Conservation (phyloP, 2,888 invertebrate genomes). For the Synergus umbraculus region DNA sequence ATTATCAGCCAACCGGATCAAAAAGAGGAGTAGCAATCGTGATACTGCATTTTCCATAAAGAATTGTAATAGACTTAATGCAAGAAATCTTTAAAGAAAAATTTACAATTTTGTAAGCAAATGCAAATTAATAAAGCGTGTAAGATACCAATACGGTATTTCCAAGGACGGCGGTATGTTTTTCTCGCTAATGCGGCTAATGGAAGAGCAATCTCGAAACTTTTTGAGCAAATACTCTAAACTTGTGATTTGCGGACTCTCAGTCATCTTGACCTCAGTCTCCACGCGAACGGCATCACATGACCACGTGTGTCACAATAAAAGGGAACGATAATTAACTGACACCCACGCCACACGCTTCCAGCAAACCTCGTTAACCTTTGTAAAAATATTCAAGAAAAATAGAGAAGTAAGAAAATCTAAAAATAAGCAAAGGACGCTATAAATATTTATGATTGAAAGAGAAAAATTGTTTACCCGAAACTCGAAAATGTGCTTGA, state of each 20-base stretch:
- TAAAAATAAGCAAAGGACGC: not conserved
- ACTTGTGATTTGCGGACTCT: slow-evolving; percentile 17
- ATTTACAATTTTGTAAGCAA: not conserved
- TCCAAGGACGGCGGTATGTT: not conserved
- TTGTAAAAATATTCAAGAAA: not conserved
- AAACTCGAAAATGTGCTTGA: too few relatives aligned
- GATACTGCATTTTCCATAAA: slow-evolving; percentile 18
- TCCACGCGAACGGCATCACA: slow-evolving; percentile 33
- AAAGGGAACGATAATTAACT: slow-evolving; percentile 11
- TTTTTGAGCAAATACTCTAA: slow-evolving; percentile 20
- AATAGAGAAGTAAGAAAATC: not conserved
- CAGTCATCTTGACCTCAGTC: slow-evolving; percentile 4
- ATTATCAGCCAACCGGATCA: slow-evolving; percentile 51
- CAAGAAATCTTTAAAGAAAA: not conserved
- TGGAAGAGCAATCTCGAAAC: slow-evolving; percentile 35
- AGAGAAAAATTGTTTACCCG: too few relatives aligned
- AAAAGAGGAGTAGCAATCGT: slow-evolving; percentile 47
- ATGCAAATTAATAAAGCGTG: not conserved
- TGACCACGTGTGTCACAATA: slow-evolving; percentile 18
- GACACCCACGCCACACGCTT: not conserved
- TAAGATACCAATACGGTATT: not conserved
- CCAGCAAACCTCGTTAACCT: not conserved
- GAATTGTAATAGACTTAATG: not conserved
- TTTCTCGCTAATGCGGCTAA: slow-evolving; percentile 26
- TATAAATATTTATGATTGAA: not conserved